These are phyloP conservation scores for Sus cebifrons DNA, from an alignment of 2,797 vertebrate genomes.

Conservation along the genomic window DNA sequence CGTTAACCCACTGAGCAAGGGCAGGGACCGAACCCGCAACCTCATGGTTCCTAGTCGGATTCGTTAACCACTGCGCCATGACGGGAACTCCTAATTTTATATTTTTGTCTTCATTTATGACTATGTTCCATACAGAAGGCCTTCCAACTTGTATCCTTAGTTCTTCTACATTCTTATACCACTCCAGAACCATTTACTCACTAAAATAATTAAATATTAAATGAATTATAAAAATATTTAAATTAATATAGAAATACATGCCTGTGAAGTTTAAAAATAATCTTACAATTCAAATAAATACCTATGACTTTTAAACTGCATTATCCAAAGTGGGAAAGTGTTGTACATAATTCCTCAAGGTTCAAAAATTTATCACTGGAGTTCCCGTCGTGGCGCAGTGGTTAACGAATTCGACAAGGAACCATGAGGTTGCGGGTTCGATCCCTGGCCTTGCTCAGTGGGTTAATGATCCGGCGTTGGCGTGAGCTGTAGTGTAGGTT, in stretches of 20 bases:
- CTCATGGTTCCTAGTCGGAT: too few relatives aligned
- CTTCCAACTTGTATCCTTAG: neutral
- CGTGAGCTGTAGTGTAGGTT: too few relatives aligned
- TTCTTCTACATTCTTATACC: neutral
- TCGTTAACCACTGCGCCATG: too few relatives aligned
- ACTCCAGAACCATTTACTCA: neutral
- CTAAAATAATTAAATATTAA: neutral
- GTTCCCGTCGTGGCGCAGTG: too few relatives aligned
- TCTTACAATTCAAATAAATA: neutral
- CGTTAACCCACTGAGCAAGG: too few relatives aligned
- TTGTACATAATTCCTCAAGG: neutral
- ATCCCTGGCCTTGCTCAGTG: too few relatives aligned
- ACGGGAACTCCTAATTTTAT: too few relatives aligned
- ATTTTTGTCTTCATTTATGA: neutral
- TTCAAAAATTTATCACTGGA: conserved; percentile 10
- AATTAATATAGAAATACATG: neutral
- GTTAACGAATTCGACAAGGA: too few relatives aligned
- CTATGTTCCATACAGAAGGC: neutral
- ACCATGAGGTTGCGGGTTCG: too few relatives aligned
- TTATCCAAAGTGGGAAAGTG: neutral
- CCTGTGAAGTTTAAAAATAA: neutral
- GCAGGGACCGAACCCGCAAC: too few relatives aligned
- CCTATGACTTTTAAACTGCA: conserved; percentile 23
- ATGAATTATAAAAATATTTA: neutral
- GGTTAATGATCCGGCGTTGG: too few relatives aligned